A percentile compares a stretch with the other conserved stretches of the same genome.
phyloP scores from a whole-genome alignment of 64 coral and sea anemone species.

The Pocillopora damicornis region DNA sequence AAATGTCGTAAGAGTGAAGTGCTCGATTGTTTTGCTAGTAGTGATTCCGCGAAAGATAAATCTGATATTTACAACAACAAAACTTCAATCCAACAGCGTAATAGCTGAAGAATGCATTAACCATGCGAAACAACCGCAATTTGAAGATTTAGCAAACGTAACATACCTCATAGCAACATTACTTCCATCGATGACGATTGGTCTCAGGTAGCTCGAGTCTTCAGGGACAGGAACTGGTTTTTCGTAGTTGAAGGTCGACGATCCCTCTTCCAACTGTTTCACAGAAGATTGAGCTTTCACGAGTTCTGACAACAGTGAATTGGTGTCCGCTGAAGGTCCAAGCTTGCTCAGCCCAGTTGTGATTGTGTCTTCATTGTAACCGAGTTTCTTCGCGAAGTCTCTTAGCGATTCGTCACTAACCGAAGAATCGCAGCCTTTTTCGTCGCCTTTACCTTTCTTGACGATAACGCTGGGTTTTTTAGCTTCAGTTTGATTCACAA shows the following conservation, averaged over 20 bases:
- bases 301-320: conserved; percentile 68
- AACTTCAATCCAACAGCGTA: not conserved
- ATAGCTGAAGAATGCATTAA: not conserved
- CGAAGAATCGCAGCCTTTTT: not conserved
- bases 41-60: conserved; percentile 28
- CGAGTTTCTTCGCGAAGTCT: conserved; percentile 72
- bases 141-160: not conserved
- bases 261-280: conserved; percentile 84
- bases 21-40: conserved; percentile 24
- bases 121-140: not conserved
- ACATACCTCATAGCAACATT: conserved; percentile 92
- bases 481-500: not conserved
- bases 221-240: conserved; percentile 7
- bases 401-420: conserved; percentile 35
- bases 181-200: conserved; percentile 90
- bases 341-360: conserved; percentile 64
- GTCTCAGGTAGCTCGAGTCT: conserved; percentile 59
- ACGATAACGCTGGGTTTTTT: not conserved
- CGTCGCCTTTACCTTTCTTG: not conserved
- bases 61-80: conserved; percentile 16
- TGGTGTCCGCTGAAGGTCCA: conserved; percentile 75
- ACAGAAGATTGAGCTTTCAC: conserved; percentile 74
- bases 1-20: conserved; percentile 13
- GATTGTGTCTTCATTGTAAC: conserved; percentile 63
- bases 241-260: conserved; percentile 32